Conservation (phyloP, 2,888 invertebrate genomes). For the Macropis europaea region DNA sequence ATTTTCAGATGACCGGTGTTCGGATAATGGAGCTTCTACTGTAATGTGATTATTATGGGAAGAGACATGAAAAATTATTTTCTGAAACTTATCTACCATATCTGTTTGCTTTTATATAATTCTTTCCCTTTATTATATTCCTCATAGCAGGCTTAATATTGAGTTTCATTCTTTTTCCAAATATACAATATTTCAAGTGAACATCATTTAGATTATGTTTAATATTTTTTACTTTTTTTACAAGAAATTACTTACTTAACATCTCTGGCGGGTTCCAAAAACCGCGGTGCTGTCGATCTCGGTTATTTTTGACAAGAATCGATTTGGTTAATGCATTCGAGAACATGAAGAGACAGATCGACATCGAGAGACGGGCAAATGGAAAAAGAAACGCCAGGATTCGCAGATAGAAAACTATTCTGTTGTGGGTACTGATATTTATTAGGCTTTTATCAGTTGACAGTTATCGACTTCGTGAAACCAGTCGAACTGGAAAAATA, state of each 20-base stretch:
- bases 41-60: too few species aligned
- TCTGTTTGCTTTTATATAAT: too few species aligned
- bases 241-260: neutral
- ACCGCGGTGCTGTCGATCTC: neutral
- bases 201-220: too few species aligned
- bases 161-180: too few species aligned
- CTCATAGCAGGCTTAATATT: too few species aligned
- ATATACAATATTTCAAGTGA: too few species aligned
- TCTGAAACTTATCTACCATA: too few species aligned
- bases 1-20: too few species aligned
- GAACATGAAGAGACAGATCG: neutral
- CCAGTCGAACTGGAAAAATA: neutral
- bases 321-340: neutral
- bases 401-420: neutral
- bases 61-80: too few species aligned
- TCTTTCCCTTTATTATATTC: too few species aligned
- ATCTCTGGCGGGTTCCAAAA: neutral
- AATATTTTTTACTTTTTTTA: neutral
- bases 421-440: slow-evolving; percentile 37
- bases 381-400: neutral
- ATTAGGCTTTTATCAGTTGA: slow-evolving; percentile 24
- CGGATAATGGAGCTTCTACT: too few species aligned
- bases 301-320: neutral
- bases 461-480: slow-evolving; percentile 19
- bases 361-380: too few species aligned